Evolutionary conservation across 2,888 invertebrate genomes (phyloP), one percentile per base, ranked within the genome.

Genomic region (Folsomia candida): DNA sequence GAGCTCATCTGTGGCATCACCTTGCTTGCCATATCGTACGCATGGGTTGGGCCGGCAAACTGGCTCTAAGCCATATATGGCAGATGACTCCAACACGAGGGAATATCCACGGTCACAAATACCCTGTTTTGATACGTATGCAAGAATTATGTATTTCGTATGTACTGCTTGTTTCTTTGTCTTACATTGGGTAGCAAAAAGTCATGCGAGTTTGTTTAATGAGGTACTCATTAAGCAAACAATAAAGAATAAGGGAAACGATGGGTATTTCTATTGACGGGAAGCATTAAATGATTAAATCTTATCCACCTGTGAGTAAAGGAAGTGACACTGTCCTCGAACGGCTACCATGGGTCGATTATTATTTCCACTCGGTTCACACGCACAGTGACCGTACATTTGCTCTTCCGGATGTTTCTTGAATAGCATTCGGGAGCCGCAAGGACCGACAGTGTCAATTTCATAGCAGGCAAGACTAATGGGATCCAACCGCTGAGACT

Each of bases 251-350:
- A n/a, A n/a, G n/a, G n/a, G n/a, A n/a, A n/a, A n/a, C n/a, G n/a
- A n/a, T n/a, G n/a, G n/a, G n/a, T n/a, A n/a, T n/a, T n/a, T n/a
- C n/a, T n/a, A n/a, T n/a, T n/a, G n/a, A n/a, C n/a, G n/a, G n/a
- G n/a, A n/a, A n/a, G n/a, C n/a, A n/a, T n/a, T n/a, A n/a, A n/a
- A n/a, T n/a, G n/a, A n/a, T n/a, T n/a, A n/a, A n/a, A n/a, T n/a
- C n/a, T n/a, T n/a, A n/a, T n/a, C n/a, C n/a, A 72, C 75, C 75
- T 75, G 72, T 20, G 72, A 68, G 58, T 67, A 75, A 26, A 75
- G 26, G 47, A 75, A 72, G 62, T 75, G 68, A 27, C 75, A 75
- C 57, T 75, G 61, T 18, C 65, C 67, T 25, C 63, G 51, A 37
- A 72, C 26, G 9, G 27, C 54, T 26, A 69, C 69, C 58, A 75